Base-by-base conservation (phyloP, 2,113 vertebrate species). In the Hymenochirus boettgeri region DNA sequence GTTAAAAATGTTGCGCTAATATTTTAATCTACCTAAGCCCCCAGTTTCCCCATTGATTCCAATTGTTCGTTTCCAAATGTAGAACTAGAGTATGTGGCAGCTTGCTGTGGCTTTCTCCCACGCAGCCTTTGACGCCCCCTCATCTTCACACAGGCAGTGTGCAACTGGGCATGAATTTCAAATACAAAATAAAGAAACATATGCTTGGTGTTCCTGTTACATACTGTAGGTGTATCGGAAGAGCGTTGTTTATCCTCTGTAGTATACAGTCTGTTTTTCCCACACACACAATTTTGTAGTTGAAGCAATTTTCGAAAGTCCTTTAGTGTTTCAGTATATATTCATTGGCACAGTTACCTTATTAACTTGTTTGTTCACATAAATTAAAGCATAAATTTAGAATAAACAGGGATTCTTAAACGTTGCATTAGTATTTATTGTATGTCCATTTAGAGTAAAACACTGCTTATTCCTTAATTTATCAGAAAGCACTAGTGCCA, bases 81-180 rank as follows among this genome's bases (percentile, higher is more conserved):
- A 48, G 70, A 19, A 53, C 35, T 56, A 57, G 46, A 42, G 42
- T 56, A 57, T 24, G 69, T 2, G 0, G 73, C 75, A 75, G 71
- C 71, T 79, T 73, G 74, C 71, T 69, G 64, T 71, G 67, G 55
- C 61, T 74, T 74, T 74, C 72, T 75, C 76, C 75, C 71, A 71
- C 73, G 13, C 3, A 1, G 72, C 78, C 61, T 61, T 77, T 50
- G 31, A 70, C 62, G 0, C 73, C 75, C 74, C 73, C 74, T 78
- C 70, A 24, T 77, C 77, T 73, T 72, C 74, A 74, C 59, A 63
- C 75, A 79, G 73, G 78, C 62, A 17, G 57, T 0, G 27, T 65
- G 62, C 74, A 76, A 76, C 17, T 45, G 53, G 75, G 72, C 1
- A 0, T 71, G 71, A 76, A 70, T 75, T 76, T 74, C 74, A 71